A percentile compares a stretch with the other conserved stretches of the same genome.
Conservation (phyloP, 2,113 vertebrate genomes). For the Penelope pileata region DNA sequence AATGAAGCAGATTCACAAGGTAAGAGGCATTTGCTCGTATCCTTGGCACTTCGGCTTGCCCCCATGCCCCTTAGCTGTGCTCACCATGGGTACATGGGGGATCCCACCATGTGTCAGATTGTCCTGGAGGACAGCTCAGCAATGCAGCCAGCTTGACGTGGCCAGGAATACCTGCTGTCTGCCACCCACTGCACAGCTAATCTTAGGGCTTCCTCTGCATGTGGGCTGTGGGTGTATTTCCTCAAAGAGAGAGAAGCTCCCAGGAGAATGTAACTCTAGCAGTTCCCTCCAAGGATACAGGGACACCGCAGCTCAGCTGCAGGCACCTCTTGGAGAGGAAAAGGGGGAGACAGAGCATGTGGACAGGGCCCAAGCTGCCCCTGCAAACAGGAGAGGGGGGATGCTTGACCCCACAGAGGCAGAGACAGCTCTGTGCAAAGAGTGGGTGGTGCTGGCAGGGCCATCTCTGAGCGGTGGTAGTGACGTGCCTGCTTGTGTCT, state of each 20-base stretch:
- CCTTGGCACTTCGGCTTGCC: neutral
- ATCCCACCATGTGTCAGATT: fast-evolving
- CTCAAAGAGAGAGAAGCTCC: neutral
- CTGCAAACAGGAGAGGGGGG: fast-evolving
- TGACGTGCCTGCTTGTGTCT: slow-evolving; percentile 40
- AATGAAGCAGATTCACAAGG: slow-evolving; percentile 99
- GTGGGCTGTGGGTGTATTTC: neutral
- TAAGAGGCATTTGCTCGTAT: slow-evolving; percentile 61
- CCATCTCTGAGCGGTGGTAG: neutral
- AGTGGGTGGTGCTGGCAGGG: neutral
- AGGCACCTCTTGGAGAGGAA: neutral
- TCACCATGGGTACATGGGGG: neutral
- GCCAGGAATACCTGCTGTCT: neutral
- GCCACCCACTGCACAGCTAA: fast-evolving
- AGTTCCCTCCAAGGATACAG: neutral
- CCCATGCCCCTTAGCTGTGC: neutral
- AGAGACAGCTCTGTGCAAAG: neutral
- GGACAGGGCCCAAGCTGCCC: neutral
- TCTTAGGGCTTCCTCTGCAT: neutral
- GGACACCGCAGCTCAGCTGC: neutral
- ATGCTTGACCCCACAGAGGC: neutral
- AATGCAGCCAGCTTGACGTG: neutral
- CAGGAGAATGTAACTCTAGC: neutral
- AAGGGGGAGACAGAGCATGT: neutral
- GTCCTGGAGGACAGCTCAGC: neutral